Percentiles rank a stretch among this genome's conserved stretches.
These are phyloP conservation scores for Ranitomeya variabilis DNA, from an alignment of 2,113 vertebrate genomes.

Conservation along the genomic window DNA sequence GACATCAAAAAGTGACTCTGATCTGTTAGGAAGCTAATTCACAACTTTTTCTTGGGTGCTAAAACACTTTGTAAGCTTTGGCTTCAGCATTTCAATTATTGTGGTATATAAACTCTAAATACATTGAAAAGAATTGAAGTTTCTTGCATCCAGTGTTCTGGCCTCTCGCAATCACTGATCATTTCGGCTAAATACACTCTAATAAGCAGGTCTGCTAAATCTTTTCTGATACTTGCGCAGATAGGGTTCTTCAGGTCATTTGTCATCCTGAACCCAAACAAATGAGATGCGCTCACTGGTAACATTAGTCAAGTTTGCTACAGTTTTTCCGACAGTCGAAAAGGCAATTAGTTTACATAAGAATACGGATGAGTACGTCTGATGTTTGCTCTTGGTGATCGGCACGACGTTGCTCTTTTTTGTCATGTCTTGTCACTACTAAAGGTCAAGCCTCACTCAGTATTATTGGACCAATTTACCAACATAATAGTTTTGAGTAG, in stretches of 20 bases:
- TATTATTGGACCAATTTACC: slow-evolving; percentile 17
- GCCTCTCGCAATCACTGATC: slow-evolving; percentile 45
- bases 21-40: neutral
- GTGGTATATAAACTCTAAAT: neutral
- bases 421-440: slow-evolving; percentile 38
- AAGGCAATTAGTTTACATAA: slow-evolving; percentile 44
- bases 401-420: neutral
- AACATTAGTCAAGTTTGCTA: slow-evolving; percentile 45
- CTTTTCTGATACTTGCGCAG: slow-evolving; percentile 32
- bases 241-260: slow-evolving; percentile 50
- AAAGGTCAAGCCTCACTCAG: slow-evolving; percentile 49
- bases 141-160: slow-evolving; percentile 10
- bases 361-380: slow-evolving; percentile 11
- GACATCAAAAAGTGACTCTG: neutral
- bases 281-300: slow-evolving; percentile 42
- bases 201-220: slow-evolving; percentile 33
- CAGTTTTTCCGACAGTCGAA: slow-evolving; percentile 34
- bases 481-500: slow-evolving; percentile 21
- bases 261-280: slow-evolving; percentile 50
- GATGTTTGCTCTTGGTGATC: neutral
- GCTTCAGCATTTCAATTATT: neutral
- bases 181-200: slow-evolving; percentile 29
- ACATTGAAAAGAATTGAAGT: neutral
- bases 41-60: neutral
- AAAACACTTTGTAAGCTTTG: neutral